These are phyloP conservation scores for Corythoichthys haematopterus DNA, from an alignment of 2,113 vertebrate species.

Conservation along the genomic window DNA sequence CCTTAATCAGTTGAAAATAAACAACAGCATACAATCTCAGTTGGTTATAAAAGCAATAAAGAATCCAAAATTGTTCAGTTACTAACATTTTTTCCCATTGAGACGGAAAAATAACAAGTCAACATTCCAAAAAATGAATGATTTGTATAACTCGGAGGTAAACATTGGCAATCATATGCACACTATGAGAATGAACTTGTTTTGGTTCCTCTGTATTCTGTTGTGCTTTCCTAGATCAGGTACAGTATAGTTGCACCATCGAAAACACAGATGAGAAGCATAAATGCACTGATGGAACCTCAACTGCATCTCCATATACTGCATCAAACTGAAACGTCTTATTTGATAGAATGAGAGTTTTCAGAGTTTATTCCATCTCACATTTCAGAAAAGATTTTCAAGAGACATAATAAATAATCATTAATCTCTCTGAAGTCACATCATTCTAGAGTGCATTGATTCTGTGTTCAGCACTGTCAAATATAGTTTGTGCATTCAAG, in stretches of 20 bases:
- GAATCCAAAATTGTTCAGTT: not conserved
- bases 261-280: no score
- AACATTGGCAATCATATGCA: not conserved
- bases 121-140: no score
- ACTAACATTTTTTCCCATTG: no score
- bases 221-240: no score
- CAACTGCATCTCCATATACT: no score
- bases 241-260: no score
- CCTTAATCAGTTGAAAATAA: not conserved
- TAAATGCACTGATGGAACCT: not conserved
- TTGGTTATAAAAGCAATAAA: not conserved
- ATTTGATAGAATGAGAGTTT: not conserved
- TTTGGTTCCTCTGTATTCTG: not conserved
- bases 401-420: not conserved
- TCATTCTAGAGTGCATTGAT: not conserved
- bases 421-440: not conserved
- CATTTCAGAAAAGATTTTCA: not conserved
- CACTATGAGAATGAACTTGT: not conserved
- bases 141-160: not conserved
- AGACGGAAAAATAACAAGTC: no score
- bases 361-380: not conserved
- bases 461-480: not conserved
- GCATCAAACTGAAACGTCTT: not conserved
- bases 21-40: not conserved
- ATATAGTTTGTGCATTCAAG: not conserved